Conservation (phyloP, 2,797 vertebrate genomes). For the Harpagifer antarcticus region DNA sequence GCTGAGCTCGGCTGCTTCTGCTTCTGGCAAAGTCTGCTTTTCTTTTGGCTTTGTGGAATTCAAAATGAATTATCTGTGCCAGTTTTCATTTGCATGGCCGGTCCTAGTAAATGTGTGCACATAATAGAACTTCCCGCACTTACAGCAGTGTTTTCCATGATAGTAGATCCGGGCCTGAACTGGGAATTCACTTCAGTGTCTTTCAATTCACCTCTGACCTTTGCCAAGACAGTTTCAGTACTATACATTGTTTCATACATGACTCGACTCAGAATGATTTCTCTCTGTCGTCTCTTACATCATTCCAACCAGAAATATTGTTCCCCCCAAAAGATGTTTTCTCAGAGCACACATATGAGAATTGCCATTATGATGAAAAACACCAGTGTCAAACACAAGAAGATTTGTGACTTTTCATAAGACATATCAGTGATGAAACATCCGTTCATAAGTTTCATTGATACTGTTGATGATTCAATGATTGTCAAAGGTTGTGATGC, state of each 20-base stretch:
- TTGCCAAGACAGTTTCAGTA: slow-evolving; percentile 57
- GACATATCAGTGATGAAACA: background rate
- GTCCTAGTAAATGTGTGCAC: slow-evolving; percentile 27
- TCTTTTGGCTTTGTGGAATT: slow-evolving; percentile 27
- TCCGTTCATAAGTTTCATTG: slow-evolving; percentile 18
- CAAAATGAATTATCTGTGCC: slow-evolving; percentile 22
- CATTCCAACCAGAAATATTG: slow-evolving; percentile 25
- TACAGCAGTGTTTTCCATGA: slow-evolving; percentile 31
- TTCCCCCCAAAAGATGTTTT: slow-evolving; percentile 16
- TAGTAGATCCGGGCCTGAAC: slow-evolving; percentile 67
- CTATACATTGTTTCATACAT: slow-evolving; percentile 32
- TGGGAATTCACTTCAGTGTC: slow-evolving; percentile 66
- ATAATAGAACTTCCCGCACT: slow-evolving; percentile 23
- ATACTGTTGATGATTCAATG: background rate
- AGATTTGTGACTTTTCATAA: slow-evolving; percentile 15
- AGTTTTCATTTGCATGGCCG: slow-evolving; percentile 46
- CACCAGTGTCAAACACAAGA: slow-evolving; percentile 22
- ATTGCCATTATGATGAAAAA: slow-evolving; percentile 20
- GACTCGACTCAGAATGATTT: slow-evolving; percentile 36
- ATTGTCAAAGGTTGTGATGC: slow-evolving; percentile 36
- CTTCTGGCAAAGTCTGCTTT: slow-evolving; percentile 38
- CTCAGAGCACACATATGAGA: slow-evolving; percentile 31
- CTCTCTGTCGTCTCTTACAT: slow-evolving; percentile 23
- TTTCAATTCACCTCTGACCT: slow-evolving; percentile 64
- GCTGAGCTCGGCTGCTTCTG: slow-evolving; percentile 39